phyloP scores from a whole-genome alignment of 2,113 vertebrate species.

The human (Homo sapiens) region GRCh38 chrX:125740001-125740500 shows the following conservation, averaged over 20 bases:
- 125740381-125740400: neutral
- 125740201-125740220: constrained; percentile 17
- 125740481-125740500: constrained; percentile 28
- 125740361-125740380: constrained; percentile 49
- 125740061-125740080: neutral
- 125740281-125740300: neutral
- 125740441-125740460: neutral
- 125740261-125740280: neutral
- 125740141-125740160: neutral
- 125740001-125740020: constrained; percentile 53
- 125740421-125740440: constrained; percentile 34
- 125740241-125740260: neutral
- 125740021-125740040: neutral
- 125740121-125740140: constrained; percentile 41
- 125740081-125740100: constrained; percentile 15
- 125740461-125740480: neutral
- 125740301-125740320: neutral
- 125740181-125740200: constrained; percentile 12
- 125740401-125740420: neutral
- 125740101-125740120: constrained; percentile 36
- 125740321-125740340: neutral
- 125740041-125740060: constrained; percentile 25
- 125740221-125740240: constrained; percentile 27
- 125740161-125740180: constrained; percentile 43
- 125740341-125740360: constrained; percentile 18